Evolutionary conservation across 1,140 invertebrate genomes (phyloP).

Genomic region (Atta cephalotes): DNA sequence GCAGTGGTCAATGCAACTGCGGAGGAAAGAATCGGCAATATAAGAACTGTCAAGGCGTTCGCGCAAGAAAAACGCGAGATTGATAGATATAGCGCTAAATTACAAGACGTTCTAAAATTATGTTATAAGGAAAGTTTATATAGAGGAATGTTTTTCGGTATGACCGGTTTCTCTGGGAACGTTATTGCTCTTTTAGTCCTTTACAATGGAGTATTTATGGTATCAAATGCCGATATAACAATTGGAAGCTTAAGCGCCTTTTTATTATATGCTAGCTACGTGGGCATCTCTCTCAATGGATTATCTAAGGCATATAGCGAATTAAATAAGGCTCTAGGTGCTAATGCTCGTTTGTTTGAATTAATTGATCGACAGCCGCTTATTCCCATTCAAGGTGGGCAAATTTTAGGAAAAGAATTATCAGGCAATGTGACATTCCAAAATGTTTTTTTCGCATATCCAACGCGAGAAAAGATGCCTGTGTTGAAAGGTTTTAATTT

Average conservation of each 20-base stretch:
- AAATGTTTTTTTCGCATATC: constrained; percentile 92
- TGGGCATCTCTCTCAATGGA: constrained; percentile 95
- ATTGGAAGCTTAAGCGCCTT: constrained; percentile 97
- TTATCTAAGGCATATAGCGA: constrained; percentile 97
- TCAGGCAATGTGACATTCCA: constrained; percentile 90
- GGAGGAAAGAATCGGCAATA: constrained; percentile 97
- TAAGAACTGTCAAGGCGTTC: constrained; percentile 97
- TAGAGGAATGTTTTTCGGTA: constrained; percentile 95
- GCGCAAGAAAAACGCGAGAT: constrained; percentile 94
- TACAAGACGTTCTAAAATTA: constrained; percentile 92
- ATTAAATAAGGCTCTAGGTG: constrained; percentile 96
- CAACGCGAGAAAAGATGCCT: constrained; percentile 88
- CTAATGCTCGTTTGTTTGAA: constrained; percentile 95
- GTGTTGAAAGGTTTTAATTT: constrained; percentile 91
- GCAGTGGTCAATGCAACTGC: constrained; percentile 94
- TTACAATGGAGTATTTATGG: constrained; percentile 97
- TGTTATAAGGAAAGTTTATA: constrained; percentile 96
- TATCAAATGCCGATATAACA: constrained; percentile 92
- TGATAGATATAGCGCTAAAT: constrained; percentile 89
- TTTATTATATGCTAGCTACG: constrained; percentile 96
- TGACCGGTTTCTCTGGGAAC: constrained; percentile 97
- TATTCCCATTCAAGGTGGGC: constrained; percentile 90
- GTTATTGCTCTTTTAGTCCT: constrained; percentile 96
- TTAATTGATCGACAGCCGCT: constrained; percentile 93
- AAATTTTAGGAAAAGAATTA: constrained; percentile 78